Percentiles rank a stretch among this genome's conserved stretches.
Conservation (phyloP, 2,113 vertebrate genomes). For the Mus musculus region GRCm39 chr5:110899001-110899500, state of each 20-base stretch:
- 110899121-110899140: background rate
- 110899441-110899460: background rate
- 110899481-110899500: background rate
- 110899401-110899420: fast-evolving
- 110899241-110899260: background rate
- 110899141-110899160: background rate
- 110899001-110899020: background rate
- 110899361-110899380: background rate
- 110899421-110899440: background rate
- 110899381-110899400: background rate
- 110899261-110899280: background rate
- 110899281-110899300: background rate
- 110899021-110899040: background rate
- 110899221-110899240: no score
- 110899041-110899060: background rate
- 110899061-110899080: background rate
- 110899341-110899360: background rate
- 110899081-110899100: background rate
- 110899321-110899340: background rate
- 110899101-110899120: background rate
- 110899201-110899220: background rate
- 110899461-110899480: background rate
- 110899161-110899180: background rate
- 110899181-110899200: background rate
- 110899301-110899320: background rate